Conservation (phyloP, 2,888 invertebrate genomes). For the Atrina japonica region DNA sequence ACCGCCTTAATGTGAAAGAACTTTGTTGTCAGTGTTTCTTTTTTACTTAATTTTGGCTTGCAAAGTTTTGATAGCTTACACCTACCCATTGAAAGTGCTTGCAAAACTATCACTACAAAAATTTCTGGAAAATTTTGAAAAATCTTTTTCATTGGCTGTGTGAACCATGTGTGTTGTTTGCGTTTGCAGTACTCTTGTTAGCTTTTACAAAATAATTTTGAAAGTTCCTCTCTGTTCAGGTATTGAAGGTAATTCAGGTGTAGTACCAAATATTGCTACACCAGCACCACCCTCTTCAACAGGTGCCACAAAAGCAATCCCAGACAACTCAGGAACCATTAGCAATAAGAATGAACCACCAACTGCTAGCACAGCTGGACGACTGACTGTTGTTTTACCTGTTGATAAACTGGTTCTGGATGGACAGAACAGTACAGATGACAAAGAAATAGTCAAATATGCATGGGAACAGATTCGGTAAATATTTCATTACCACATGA, state of each 20-base stretch:
- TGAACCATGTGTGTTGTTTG: no score
- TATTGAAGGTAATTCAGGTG: background rate
- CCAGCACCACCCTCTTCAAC: background rate
- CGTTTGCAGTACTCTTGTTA: no score
- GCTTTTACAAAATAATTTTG: no score
- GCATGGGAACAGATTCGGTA: slow-evolving; percentile 90
- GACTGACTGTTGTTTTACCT: slow-evolving; percentile 89
- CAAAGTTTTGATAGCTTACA: no score
- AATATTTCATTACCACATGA: slow-evolving; percentile 16
- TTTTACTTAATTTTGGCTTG: no score
- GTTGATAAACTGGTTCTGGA: slow-evolving; percentile 90
- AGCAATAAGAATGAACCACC: slow-evolving; percentile 76
- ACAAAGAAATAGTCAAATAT: slow-evolving; percentile 90
- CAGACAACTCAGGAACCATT: background rate
- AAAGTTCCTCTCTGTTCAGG: no score
- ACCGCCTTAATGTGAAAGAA: no score
- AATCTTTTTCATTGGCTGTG: no score
- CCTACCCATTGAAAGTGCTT: no score
- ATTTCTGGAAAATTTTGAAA: no score
- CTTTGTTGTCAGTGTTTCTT: no score
- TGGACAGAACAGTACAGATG: slow-evolving; percentile 88
- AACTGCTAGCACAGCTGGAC: slow-evolving; percentile 82
- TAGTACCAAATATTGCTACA: background rate
- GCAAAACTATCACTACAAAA: no score
- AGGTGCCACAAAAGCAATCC: background rate